A percentile compares a stretch with the other conserved stretches of the same genome.
Conservation (phyloP, 2,113 vertebrate species). For the Hippocampus abdominalis region DNA sequence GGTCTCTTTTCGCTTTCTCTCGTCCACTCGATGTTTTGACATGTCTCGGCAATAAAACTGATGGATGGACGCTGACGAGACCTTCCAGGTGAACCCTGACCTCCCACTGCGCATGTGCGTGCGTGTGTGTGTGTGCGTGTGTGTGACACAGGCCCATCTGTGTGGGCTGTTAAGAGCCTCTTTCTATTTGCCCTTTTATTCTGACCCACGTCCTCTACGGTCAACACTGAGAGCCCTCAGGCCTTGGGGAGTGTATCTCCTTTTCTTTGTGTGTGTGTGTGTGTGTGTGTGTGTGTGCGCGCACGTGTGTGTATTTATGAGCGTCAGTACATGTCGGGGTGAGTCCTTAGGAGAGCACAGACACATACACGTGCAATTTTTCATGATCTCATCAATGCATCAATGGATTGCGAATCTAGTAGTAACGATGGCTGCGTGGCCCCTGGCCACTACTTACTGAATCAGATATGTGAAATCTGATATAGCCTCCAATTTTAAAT, state of each 20-base stretch:
- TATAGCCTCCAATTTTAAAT: constrained; percentile 59
- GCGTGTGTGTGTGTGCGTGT: constrained; percentile 33
- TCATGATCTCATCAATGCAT: constrained; percentile 75
- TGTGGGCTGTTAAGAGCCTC: constrained; percentile 67
- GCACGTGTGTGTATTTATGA: constrained; percentile 40
- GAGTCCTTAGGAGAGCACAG: constrained; percentile 45
- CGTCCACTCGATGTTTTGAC: constrained; percentile 47
- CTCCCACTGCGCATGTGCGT: constrained; percentile 36
- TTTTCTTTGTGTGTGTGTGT: constrained; percentile 1
- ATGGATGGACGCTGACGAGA: constrained; percentile 72
- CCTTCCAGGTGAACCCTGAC: constrained; percentile 77
- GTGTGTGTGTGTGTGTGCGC: constrained; percentile 20
- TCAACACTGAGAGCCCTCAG: constrained; percentile 68
- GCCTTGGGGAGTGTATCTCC: constrained; percentile 51
- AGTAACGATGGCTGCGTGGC: constrained; percentile 61
- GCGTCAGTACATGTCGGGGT: constrained; percentile 41
- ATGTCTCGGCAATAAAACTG: constrained; percentile 71
- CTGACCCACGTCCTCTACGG: constrained; percentile 68
- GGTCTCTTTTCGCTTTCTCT: constrained; percentile 4
- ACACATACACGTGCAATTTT: constrained; percentile 42
- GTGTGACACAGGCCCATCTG: constrained; percentile 71
- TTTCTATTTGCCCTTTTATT: constrained; percentile 59
- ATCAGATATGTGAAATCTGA: constrained; percentile 70
- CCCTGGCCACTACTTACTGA: constrained; percentile 68
- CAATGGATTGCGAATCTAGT: constrained; percentile 71